A percentile compares a stretch with the other conserved stretches of the same genome.
phyloP scores from a whole-genome alignment of 92 coral and sea anemone species.

The Blastomussa wellsi region DNA sequence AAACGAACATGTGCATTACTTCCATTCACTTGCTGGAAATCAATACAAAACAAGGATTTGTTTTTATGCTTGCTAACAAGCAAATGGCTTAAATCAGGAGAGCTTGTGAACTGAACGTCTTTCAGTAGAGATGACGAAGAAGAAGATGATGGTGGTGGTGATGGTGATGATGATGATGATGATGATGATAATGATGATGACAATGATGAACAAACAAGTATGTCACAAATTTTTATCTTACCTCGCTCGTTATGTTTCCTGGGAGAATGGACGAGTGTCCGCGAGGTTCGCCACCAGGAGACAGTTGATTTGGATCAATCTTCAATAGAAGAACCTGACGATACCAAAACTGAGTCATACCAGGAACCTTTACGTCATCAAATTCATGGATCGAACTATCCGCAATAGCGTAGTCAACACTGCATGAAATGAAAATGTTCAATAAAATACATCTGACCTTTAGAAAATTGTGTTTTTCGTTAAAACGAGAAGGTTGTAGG shows the following conservation, averaged over 20 bases:
- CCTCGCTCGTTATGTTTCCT: slow-evolving; percentile 1
- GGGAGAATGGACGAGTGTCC: not conserved
- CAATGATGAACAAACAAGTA: not conserved
- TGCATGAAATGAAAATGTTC: too few relatives aligned
- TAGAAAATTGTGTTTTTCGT: too few relatives aligned
- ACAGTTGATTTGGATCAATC: slow-evolving; percentile 26
- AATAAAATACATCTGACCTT: too few relatives aligned
- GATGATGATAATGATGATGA: too few relatives aligned
- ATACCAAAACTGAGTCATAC: not conserved
- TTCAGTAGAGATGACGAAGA: too few relatives aligned
- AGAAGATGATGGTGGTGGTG: too few relatives aligned
- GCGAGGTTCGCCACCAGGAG: not conserved
- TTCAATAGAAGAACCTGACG: slow-evolving; percentile 9
- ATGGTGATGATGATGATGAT: too few relatives aligned
- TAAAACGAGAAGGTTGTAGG: too few relatives aligned
- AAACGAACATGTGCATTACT: not conserved
- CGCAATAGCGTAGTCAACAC: too few relatives aligned
- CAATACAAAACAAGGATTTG: not conserved
- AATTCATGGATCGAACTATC: too few relatives aligned
- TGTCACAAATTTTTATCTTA: not conserved
- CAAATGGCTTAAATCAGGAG: not conserved
- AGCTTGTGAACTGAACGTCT: not conserved
- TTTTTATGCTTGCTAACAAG: not conserved
- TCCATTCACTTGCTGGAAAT: not conserved
- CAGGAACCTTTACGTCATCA: too few relatives aligned